These are phyloP conservation scores for Smittia aterrima DNA, from an alignment of 2,888 invertebrate genomes.

Conservation along the genomic window DNA sequence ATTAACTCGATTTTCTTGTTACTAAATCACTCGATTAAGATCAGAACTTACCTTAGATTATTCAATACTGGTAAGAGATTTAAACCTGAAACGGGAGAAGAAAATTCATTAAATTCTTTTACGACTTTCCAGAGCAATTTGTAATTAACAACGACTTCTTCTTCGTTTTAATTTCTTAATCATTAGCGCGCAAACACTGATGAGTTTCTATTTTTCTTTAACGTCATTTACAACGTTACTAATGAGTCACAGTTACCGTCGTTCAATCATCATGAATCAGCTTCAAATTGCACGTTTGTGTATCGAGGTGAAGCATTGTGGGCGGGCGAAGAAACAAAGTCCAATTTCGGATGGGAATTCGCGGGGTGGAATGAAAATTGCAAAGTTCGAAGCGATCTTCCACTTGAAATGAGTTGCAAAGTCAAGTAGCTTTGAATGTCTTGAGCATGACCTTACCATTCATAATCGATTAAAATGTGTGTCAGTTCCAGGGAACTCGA, in stretches of 20 bases:
- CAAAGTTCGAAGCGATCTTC: neutral
- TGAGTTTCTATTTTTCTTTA: too few relatives aligned
- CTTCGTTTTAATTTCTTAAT: too few relatives aligned
- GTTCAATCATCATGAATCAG: neutral
- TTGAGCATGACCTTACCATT: slow-evolving; percentile 1
- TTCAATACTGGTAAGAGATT: slow-evolving; percentile 82
- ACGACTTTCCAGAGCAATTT: slow-evolving; percentile 18
- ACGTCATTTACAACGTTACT: neutral
- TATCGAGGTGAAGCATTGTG: neutral
- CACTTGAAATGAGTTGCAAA: neutral
- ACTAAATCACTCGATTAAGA: too few relatives aligned
- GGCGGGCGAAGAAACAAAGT: neutral
- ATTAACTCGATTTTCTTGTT: too few relatives aligned
- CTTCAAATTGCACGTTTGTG: neutral
- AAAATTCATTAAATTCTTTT: slow-evolving; percentile 43
- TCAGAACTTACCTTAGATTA: slow-evolving; percentile 73
- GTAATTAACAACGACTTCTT: too few relatives aligned
- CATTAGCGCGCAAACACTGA: too few relatives aligned
- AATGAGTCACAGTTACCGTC: neutral
- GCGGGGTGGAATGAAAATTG: neutral
- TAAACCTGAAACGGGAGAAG: slow-evolving; percentile 66
- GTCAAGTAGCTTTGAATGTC: neutral
- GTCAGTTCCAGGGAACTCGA: neutral
- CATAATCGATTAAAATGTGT: slow-evolving; percentile 11
- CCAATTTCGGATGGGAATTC: neutral